phyloP scores from a whole-genome alignment of 2,797 vertebrate species.

The Mionectes olivaceus region DNA sequence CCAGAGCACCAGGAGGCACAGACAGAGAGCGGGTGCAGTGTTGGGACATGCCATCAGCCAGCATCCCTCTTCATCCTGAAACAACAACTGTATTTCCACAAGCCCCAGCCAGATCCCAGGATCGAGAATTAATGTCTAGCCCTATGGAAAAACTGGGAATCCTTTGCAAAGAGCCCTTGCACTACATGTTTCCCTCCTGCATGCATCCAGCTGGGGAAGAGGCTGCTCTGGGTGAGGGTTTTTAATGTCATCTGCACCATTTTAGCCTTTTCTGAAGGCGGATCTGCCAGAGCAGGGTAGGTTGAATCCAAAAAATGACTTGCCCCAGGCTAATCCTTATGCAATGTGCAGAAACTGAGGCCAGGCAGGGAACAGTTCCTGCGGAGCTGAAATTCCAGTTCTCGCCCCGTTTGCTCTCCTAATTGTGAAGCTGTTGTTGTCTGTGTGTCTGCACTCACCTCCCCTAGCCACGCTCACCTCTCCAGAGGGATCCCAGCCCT shows the following conservation, averaged over 20 bases:
- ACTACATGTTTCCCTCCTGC: fast-evolving
- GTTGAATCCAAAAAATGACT: background rate
- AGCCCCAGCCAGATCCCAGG: background rate
- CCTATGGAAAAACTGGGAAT: background rate
- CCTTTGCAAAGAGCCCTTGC: fast-evolving
- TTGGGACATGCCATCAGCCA: fast-evolving
- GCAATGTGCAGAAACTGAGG: conserved; percentile 13
- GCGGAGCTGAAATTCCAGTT: background rate
- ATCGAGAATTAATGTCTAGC: fast-evolving
- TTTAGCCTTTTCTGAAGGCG: background rate
- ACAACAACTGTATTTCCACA: background rate
- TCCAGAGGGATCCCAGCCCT: background rate
- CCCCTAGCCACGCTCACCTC: background rate
- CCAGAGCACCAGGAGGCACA: background rate
- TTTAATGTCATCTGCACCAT: background rate
- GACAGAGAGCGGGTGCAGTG: background rate
- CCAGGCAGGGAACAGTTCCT: background rate
- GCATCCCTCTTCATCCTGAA: background rate
- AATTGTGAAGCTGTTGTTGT: conserved; percentile 23
- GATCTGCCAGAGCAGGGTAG: background rate
- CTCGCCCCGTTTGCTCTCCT: conserved; percentile 20
- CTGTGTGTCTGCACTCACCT: background rate
- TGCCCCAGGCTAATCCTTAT: background rate
- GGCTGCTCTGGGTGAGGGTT: fast-evolving
- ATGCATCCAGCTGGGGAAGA: fast-evolving